Conservation (phyloP, 1,140 invertebrate genomes). For the Pollicipes pollicipes region DNA sequence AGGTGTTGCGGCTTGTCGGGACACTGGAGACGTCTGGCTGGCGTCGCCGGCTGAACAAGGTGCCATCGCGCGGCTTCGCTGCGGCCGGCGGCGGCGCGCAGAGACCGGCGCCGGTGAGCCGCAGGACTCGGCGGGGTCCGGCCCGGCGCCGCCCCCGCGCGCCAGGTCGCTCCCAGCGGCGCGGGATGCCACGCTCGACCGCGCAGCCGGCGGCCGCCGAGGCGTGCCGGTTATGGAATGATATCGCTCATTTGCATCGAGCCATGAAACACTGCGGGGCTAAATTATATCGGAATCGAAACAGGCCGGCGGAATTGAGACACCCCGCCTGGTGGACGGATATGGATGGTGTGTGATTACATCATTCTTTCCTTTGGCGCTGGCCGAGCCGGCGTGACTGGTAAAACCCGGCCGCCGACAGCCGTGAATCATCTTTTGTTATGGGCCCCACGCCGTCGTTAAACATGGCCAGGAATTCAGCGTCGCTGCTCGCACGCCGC, state of each 20-base stretch:
- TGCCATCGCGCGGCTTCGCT: neutral
- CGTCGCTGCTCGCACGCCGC: neutral
- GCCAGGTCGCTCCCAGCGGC: no score
- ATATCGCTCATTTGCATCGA: neutral
- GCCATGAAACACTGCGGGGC: neutral
- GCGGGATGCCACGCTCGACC: no score
- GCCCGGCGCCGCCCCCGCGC: no score
- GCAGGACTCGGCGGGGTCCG: no score
- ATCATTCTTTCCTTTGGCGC: neutral
- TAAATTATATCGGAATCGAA: neutral
- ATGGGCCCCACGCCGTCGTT: neutral
- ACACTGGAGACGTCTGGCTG: neutral
- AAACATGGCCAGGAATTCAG: neutral
- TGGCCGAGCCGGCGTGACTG: neutral
- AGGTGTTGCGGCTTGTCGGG: neutral
- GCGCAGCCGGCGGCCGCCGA: no score
- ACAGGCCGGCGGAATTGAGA: neutral
- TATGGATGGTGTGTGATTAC: neutral
- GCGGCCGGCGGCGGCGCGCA: no score
- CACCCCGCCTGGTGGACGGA: neutral
- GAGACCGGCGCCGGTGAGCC: no score
- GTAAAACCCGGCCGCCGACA: neutral
- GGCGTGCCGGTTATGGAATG: neutral
- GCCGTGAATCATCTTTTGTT: constrained; percentile 1
- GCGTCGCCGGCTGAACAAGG: neutral